Evolutionary conservation across 2,797 vertebrate species (phyloP).

Genomic region (Harpagifer antarcticus): DNA sequence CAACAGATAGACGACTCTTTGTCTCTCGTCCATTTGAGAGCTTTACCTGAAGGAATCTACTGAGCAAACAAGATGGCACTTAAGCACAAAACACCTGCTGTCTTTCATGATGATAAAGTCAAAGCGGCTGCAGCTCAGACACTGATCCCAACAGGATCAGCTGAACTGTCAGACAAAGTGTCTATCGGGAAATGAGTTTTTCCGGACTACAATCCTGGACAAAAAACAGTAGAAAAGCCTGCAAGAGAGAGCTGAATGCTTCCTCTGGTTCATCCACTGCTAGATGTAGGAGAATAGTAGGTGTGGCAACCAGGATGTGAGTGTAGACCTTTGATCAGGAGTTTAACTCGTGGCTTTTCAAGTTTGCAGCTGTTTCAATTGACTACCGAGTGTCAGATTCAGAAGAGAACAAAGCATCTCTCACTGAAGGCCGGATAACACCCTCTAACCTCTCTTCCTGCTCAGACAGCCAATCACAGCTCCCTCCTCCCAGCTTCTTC

Average conservation of each 20-base stretch:
- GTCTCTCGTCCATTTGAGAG: neutral
- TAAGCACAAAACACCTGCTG: slow-evolving; percentile 49
- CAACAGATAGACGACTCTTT: neutral
- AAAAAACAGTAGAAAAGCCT: slow-evolving; percentile 23
- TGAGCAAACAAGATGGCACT: slow-evolving; percentile 33
- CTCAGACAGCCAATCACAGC: slow-evolving; percentile 56
- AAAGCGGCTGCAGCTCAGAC: slow-evolving; percentile 49
- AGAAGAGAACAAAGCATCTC: slow-evolving; percentile 42
- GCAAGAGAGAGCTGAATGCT: slow-evolving; percentile 27
- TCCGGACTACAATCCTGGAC: slow-evolving; percentile 13
- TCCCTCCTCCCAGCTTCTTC: slow-evolving; percentile 18
- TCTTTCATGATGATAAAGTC: slow-evolving; percentile 67
- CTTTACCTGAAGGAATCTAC: slow-evolving; percentile 33
- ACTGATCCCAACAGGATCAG: slow-evolving; percentile 42
- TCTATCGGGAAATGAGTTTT: slow-evolving; percentile 2
- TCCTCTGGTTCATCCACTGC: slow-evolving; percentile 23
- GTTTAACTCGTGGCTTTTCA: slow-evolving; percentile 47
- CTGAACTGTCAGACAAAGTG: slow-evolving; percentile 23
- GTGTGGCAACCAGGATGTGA: slow-evolving; percentile 15
- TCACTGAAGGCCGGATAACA: slow-evolving; percentile 26
- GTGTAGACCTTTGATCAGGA: slow-evolving; percentile 46
- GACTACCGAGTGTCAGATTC: slow-evolving; percentile 41
- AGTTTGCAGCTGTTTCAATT: slow-evolving; percentile 50
- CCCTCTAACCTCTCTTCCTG: slow-evolving; percentile 29
- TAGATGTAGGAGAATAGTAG: slow-evolving; percentile 8